These are phyloP conservation scores for Drosophila lowei DNA, from an alignment of 1,140 invertebrate genomes.

Conservation along the genomic window DNA sequence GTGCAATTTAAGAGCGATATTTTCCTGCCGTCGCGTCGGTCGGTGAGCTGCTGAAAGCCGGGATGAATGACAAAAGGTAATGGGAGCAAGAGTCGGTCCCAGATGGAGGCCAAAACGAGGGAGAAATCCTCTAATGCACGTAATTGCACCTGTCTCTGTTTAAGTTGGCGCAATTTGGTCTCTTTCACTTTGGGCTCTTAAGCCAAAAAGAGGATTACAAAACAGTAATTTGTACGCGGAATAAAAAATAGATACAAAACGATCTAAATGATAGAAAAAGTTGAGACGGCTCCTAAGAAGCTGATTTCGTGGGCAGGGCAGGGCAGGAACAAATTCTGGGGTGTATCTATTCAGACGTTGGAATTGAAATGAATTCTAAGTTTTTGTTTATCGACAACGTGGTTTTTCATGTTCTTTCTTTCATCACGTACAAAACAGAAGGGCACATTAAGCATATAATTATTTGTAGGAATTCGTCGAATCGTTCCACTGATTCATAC, in stretches of 20 bases:
- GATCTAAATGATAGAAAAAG: conserved; percentile 33
- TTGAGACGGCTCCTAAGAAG: not conserved
- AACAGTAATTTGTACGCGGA: conserved; percentile 63
- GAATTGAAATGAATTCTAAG: too few relatives aligned
- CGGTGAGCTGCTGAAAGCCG: conserved; percentile 69
- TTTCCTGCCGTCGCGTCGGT: conserved; percentile 39
- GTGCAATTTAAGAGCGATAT: conserved; percentile 79
- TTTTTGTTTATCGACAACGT: too few relatives aligned
- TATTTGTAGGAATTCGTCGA: too few relatives aligned
- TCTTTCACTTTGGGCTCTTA: conserved; percentile 38
- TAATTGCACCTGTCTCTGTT: conserved; percentile 77
- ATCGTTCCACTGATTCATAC: too few relatives aligned
- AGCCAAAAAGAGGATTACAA: conserved; percentile 74
- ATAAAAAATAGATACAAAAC: conserved; percentile 46
- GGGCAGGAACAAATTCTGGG: too few relatives aligned
- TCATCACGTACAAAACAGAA: too few relatives aligned
- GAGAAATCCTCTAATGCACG: conserved; percentile 68
- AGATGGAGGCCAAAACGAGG: conserved; percentile 12
- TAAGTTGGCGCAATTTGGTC: conserved; percentile 70
- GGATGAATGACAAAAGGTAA: conserved; percentile 72
- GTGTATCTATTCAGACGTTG: too few relatives aligned
- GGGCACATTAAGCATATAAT: too few relatives aligned
- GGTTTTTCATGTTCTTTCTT: too few relatives aligned
- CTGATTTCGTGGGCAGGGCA: not conserved
- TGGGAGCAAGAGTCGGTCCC: conserved; percentile 26